These are phyloP conservation scores for Drosophila vallismaia DNA, from an alignment of 2,888 invertebrate genomes.

Conservation along the genomic window DNA sequence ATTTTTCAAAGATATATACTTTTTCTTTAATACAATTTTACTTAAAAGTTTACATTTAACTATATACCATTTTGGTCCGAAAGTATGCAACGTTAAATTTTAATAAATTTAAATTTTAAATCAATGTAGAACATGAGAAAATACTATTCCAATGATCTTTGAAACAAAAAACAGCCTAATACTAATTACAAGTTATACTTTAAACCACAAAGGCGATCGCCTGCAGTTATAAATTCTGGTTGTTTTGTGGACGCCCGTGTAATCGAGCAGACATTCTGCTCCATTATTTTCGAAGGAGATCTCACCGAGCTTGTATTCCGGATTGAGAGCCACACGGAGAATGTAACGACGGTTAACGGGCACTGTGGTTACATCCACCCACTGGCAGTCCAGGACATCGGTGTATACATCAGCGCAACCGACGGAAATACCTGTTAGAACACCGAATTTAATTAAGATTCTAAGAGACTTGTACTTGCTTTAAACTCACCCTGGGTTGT, in stretches of 20 bases:
- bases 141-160: too few species aligned
- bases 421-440: conserved; percentile 65
- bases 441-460: not conserved
- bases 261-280: conserved; percentile 72
- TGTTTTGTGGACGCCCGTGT: conserved; percentile 67
- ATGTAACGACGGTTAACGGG: conserved; percentile 68
- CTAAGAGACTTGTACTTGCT: too few species aligned
- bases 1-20: not conserved
- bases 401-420: conserved; percentile 77
- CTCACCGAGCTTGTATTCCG: conserved; percentile 77
- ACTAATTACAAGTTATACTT: conserved; percentile 6
- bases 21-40: not conserved
- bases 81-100: conserved; percentile 15
- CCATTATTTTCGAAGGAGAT: conserved; percentile 78
- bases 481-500: conserved; percentile 69
- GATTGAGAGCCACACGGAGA: conserved; percentile 77
- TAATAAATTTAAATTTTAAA: too few species aligned
- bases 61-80: not conserved
- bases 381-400: conserved; percentile 76
- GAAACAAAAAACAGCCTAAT: too few species aligned
- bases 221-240: conserved; percentile 69
- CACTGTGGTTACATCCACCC: conserved; percentile 80
- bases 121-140: too few species aligned
- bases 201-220: conserved; percentile 55
- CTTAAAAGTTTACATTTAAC: not conserved